Base-by-base conservation (phyloP, 1,140 invertebrate species). In the Orussus abietinus region DNA sequence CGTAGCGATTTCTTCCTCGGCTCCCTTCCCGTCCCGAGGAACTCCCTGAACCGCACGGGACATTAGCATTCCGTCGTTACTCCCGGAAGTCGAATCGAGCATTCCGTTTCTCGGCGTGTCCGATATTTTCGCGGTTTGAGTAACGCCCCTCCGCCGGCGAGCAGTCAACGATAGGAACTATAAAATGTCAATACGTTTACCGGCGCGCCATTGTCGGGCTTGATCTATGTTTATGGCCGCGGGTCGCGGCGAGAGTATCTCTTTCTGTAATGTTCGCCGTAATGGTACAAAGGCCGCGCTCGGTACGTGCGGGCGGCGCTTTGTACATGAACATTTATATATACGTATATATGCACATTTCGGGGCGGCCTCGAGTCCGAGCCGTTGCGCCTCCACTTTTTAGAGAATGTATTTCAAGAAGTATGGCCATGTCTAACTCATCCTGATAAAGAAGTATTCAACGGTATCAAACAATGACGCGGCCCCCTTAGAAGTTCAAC, bases 141-240 rank as follows among this genome's bases (percentile, higher is more conserved):
- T 64, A 64, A 66, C 54, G 47, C 42, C 35, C 26, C 30, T 11
- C 11, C 38, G 40, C 19, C 18, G 36, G 12, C 43, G 35, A 55
- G 53, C 52, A 53, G 40, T 59, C 57, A 47, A 42, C 44, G 42
- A 35, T 47, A n/a, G 42, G 35, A 53, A 53, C 49, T 55, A 62
- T 55, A 60, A 59, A 65, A 56, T 59, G 59, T 60, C 64, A 64
- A 65, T 66, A 65, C 62, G 52, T 50, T 64, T 57, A 55, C 62
- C 60, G 51, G 47, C 38, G 14, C 34, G 34, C 52, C 42, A 64
- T 64, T 66, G 61, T 66, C 47, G 51, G 34, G 37, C 53, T 53
- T 63, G 62, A 66, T 63, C 49, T 62, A 66, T 53, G 54, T 53
- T 57, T 51, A 61, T 55, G 52, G 49, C 34, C 51, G 49, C 48